Evolutionary conservation across 2,113 vertebrate species (phyloP).

Genomic region (Petaurus breviceps): DNA sequence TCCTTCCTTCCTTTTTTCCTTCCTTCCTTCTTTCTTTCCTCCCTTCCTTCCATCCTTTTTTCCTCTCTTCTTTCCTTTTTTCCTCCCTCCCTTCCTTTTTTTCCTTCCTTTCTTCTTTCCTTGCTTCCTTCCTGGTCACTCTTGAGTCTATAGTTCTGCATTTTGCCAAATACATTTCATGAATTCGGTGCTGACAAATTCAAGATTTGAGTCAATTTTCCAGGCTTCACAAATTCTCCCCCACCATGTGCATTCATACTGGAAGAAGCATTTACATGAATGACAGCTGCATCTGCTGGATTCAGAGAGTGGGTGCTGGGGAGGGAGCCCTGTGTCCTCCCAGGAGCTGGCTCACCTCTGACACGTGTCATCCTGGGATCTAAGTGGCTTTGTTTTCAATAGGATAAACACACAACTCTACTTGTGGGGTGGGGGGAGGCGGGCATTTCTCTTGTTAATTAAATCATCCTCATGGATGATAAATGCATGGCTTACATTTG

Average conservation of each 20-base stretch:
- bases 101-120: too few relatives aligned
- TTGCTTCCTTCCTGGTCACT: neutral
- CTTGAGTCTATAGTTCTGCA: too few relatives aligned
- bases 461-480: slow-evolving; percentile 66
- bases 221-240: neutral
- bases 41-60: neutral
- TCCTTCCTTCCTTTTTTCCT: too few relatives aligned
- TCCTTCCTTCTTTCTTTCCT: too few relatives aligned
- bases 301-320: neutral
- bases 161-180: neutral
- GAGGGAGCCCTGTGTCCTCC: slow-evolving; percentile 39
- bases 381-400: slow-evolving; percentile 69
- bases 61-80: too few relatives aligned
- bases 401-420: slow-evolving; percentile 64
- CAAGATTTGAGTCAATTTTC: neutral
- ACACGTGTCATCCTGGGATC: slow-evolving; percentile 58
- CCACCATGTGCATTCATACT: neutral
- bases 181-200: neutral
- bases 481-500: slow-evolving; percentile 76
- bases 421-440: slow-evolving; percentile 64
- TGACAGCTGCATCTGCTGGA: slow-evolving; percentile 11
- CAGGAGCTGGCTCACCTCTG: slow-evolving; percentile 62
- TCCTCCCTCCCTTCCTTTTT: too few relatives aligned
- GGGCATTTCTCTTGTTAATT: slow-evolving; percentile 57
- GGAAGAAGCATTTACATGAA: slow-evolving; percentile 40